Evolutionary conservation across 2,888 invertebrate genomes (phyloP).

Genomic region (Subacronicta megacephala): DNA sequence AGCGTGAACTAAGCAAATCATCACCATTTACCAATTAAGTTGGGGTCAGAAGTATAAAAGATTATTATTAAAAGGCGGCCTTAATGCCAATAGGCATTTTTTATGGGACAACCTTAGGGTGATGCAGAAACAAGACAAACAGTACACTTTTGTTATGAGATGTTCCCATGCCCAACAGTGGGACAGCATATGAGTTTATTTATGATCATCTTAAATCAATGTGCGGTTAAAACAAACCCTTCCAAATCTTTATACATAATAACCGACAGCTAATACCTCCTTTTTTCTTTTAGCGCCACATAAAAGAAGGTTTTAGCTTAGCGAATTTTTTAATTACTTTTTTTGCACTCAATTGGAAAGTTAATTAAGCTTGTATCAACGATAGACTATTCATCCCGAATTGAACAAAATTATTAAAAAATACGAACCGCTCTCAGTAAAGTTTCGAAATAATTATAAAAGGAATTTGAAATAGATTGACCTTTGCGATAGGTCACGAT

Average conservation of each 20-base stretch:
- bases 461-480: constrained; percentile 37
- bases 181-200: too few species aligned
- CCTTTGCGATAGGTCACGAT: constrained; percentile 45
- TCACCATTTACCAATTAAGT: too few species aligned
- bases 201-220: neutral
- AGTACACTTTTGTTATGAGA: too few species aligned
- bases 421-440: constrained; percentile 11
- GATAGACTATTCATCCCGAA: neutral
- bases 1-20: too few species aligned
- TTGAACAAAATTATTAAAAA: constrained; percentile 13
- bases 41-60: too few species aligned
- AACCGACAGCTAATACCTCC: constrained; percentile 13
- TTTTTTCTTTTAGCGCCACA: constrained; percentile 19
- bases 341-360: neutral
- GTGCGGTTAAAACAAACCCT: neutral
- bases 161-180: too few species aligned
- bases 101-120: too few species aligned
- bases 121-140: too few species aligned
- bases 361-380: neutral
- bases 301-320: constrained; percentile 27
- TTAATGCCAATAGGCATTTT: too few species aligned
- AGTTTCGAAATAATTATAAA: constrained; percentile 32
- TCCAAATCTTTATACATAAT: constrained; percentile 19
- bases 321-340: constrained; percentile 22
- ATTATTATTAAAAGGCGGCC: too few species aligned